Conservation (phyloP, 2,888 invertebrate species). For the Rhodophaea formosa region DNA sequence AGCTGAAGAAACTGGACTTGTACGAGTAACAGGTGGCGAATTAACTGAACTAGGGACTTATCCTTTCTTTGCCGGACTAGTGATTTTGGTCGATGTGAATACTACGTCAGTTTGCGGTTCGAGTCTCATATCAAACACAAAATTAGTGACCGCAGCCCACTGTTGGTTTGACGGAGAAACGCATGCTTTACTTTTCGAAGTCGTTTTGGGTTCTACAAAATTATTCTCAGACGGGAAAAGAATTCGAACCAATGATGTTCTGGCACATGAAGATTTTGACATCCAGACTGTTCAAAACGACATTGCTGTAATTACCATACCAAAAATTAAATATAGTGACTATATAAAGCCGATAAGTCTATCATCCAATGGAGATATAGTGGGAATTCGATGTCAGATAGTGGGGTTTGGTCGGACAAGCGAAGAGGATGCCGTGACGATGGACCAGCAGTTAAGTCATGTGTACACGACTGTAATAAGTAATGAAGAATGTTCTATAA, state of each 20-base stretch:
- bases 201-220: conserved; percentile 25
- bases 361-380: conserved; percentile 27
- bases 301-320: conserved; percentile 30
- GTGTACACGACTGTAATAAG: conserved; percentile 13
- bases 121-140: conserved; percentile 40
- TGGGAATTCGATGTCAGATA: conserved; percentile 29
- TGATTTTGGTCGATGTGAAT: conserved; percentile 28
- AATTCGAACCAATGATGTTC: conserved; percentile 28
- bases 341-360: conserved; percentile 31
- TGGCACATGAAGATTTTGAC: conserved; percentile 28
- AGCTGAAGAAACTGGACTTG: conserved; percentile 3
- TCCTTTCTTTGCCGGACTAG: conserved; percentile 28
- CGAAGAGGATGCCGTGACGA: conserved; percentile 21
- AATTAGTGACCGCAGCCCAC: conserved; percentile 29
- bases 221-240: conserved; percentile 34
- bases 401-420: conserved; percentile 38
- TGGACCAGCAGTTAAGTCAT: conserved; percentile 20
- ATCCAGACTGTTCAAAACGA: conserved; percentile 29
- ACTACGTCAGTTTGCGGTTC: conserved; percentile 30
- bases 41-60: conserved; percentile 11
- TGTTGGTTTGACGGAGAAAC: conserved; percentile 26
- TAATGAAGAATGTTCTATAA: conserved; percentile 1
- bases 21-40: conserved; percentile 21
- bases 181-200: conserved; percentile 16
- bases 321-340: conserved; percentile 22